Conservation (phyloP, 2,113 vertebrate species). For the Oenanthe oenanthe region DNA sequence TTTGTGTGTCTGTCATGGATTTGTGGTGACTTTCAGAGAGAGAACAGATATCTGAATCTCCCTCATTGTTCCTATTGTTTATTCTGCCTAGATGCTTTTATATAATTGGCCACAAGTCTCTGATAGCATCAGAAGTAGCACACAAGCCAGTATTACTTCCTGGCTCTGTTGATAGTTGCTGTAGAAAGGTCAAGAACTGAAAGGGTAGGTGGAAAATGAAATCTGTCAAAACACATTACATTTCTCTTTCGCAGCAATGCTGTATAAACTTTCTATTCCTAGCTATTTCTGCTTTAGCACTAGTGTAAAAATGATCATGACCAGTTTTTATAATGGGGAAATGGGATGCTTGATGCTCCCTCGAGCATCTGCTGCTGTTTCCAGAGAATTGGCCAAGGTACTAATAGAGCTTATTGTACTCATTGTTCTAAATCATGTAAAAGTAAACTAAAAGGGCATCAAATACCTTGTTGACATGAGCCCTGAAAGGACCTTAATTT, state of each 20-base stretch:
- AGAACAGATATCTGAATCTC: neutral
- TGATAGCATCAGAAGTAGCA: neutral
- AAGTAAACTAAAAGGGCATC: neutral
- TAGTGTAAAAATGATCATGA: neutral
- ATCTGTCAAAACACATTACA: neutral
- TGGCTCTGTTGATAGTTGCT: neutral
- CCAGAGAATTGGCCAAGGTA: neutral
- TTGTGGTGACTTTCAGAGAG: neutral
- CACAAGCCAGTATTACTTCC: neutral
- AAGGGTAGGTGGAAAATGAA: constrained; percentile 9
- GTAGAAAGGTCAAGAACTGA: constrained; percentile 27
- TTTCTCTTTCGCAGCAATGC: neutral
- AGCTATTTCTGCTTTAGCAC: neutral
- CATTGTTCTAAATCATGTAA: neutral
- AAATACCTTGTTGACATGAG: neutral
- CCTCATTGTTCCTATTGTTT: neutral
- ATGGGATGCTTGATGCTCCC: neutral
- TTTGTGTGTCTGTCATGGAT: neutral
- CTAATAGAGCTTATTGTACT: neutral
- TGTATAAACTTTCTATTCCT: neutral
- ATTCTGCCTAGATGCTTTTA: neutral
- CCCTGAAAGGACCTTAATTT: neutral
- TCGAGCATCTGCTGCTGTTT: neutral
- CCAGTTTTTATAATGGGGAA: neutral
- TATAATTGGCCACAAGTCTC: neutral